Evolutionary conservation across 2,113 vertebrate species (phyloP).

Genomic region (Sebastes schlegelii): DNA sequence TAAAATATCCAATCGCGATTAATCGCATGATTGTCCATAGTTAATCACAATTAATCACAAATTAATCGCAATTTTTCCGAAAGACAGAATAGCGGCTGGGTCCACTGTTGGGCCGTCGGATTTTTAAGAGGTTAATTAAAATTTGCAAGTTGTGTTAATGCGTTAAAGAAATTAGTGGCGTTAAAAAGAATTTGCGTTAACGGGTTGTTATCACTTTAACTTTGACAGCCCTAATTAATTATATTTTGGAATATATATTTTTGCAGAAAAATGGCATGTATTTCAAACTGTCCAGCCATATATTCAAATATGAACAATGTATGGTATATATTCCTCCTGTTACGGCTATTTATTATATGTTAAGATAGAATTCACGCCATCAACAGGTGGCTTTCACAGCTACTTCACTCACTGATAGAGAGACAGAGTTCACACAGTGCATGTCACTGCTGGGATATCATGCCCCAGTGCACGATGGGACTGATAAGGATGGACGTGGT

Average conservation of each 20-base stretch:
- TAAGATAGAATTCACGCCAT: not conserved
- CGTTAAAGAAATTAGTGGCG: too few species aligned
- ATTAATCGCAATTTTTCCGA: too few species aligned
- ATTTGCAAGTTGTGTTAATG: too few species aligned
- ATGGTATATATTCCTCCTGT: not conserved
- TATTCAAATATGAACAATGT: not conserved
- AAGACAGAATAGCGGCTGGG: too few species aligned
- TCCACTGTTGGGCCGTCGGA: too few species aligned
- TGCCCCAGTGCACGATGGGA: constrained; percentile 47
- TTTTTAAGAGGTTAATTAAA: too few species aligned
- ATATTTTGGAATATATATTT: not conserved
- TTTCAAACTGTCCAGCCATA: not conserved
- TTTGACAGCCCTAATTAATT: too few species aligned
- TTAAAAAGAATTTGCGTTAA: too few species aligned
- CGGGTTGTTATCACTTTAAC: too few species aligned
- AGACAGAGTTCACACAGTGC: constrained; percentile 41
- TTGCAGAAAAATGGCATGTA: not conserved
- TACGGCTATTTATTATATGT: not conserved
- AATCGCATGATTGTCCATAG: too few species aligned
- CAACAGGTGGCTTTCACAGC: not conserved
- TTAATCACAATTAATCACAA: too few species aligned
- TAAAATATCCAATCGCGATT: too few species aligned
- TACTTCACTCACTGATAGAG: constrained; percentile 1
- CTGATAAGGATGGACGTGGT: constrained; percentile 56
- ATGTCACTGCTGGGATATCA: constrained; percentile 34